Percentiles rank a stretch among this genome's conserved stretches.
Conservation (phyloP, 2,888 invertebrate genomes). For the Lymantria dispar region DNA sequence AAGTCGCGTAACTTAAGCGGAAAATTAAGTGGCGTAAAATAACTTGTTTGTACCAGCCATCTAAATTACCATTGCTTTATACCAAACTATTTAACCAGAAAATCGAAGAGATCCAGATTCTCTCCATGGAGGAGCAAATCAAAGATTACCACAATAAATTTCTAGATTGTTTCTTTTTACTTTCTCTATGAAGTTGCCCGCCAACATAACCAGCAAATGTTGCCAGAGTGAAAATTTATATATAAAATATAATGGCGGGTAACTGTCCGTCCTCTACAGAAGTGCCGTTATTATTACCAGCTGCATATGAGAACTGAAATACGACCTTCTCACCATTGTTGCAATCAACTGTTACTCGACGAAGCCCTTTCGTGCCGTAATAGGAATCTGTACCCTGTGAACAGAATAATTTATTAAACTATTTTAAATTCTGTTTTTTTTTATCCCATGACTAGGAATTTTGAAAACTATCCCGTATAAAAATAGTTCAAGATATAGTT, state of each 20-base stretch:
- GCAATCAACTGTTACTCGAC: constrained; percentile 88
- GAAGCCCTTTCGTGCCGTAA: constrained; percentile 91
- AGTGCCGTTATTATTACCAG: constrained; percentile 94
- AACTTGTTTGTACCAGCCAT: too few relatives aligned
- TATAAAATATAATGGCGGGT: constrained; percentile 92
- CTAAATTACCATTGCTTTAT: too few relatives aligned
- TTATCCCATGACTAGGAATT: too few relatives aligned
- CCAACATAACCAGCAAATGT: neutral
- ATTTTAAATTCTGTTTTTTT: too few relatives aligned
- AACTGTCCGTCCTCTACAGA: constrained; percentile 94
- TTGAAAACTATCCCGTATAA: too few relatives aligned
- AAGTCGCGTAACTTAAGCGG: too few relatives aligned
- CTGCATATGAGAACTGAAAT: constrained; percentile 91
- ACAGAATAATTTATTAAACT: too few relatives aligned
- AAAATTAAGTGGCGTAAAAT: too few relatives aligned
- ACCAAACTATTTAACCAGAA: too few relatives aligned
- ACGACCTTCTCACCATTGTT: constrained; percentile 89
- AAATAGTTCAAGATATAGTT: too few relatives aligned
- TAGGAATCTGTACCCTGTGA: constrained; percentile 92
- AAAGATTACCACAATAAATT: neutral
- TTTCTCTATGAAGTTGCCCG: neutral
- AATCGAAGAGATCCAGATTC: too few relatives aligned
- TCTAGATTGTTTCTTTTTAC: neutral
- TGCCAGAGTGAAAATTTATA: constrained; percentile 41
- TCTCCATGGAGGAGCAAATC: too few relatives aligned